Base-by-base conservation (phyloP, 2,888 invertebrate genomes). In the Drosophila fulvimacula region DNA sequence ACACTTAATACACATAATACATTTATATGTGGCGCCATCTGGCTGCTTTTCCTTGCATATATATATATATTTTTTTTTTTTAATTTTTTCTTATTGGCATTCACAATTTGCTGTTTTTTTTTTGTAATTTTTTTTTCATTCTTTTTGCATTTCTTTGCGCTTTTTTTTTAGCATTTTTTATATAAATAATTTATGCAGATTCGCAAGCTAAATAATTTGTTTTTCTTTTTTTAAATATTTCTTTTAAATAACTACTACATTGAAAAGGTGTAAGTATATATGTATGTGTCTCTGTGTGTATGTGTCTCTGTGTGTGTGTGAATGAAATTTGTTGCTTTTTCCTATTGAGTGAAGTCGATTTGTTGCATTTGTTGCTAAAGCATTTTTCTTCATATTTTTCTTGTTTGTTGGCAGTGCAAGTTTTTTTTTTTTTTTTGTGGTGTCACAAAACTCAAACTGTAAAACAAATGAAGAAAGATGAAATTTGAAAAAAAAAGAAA, bases 351-450 rank as follows among this genome's bases (percentile, higher is more conserved):
- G 30, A 32, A 49, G 19, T 67, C 57, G 44, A 36, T 56, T 56
- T 60, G 27, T 66, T 67, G 46, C 66, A 67, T 66, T 57, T 69
- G 56, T 78, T 70, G 46, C 60, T 65, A 63, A 64, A 73, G 69
- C 39, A 59, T 57, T 63, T 48, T 41, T 34, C 34, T 15, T 15
- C 49, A 21, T 51, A 42, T 67, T 56, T 59, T 63, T 52, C 52
- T 51, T 55, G 42, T 81, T 77, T 84, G 55, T 74, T 82, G 82
- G 82, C 82, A 82, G 82, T 82, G 85, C 82, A 87, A 75, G 75
- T 86, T 82, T 73, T 79, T 19, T 66, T 61, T 56, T 11, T 21
- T 68, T 61, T 58, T 61, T 59, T 21, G 53, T 42, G 36, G 39
- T 52, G 60, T 36, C 57, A 72, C 60, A 66, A 75, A 75, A 73